A percentile compares a stretch with the other conserved stretches of the same genome.
These are phyloP conservation scores for Zoanthus gigantus DNA, from an alignment of 92 coral and sea anemone genomes.

Conservation along the genomic window DNA sequence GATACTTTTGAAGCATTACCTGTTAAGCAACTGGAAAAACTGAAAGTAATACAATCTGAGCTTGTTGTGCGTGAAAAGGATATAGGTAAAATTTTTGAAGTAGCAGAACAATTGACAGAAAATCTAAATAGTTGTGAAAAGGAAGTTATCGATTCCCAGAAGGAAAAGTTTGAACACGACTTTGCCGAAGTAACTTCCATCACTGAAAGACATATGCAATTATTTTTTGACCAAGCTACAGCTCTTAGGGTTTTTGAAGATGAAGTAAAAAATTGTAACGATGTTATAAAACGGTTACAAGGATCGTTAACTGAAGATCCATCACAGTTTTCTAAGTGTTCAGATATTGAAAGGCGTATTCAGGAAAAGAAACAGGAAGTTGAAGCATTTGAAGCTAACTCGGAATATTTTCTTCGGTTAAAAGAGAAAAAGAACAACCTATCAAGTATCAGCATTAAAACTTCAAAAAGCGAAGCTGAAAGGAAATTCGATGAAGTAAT, in stretches of 20 bases:
- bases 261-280: slow-evolving; percentile 59
- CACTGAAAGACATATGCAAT: slow-evolving; percentile 12
- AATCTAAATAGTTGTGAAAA: slow-evolving; percentile 59
- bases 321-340: slow-evolving; percentile 35
- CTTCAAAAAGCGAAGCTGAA: slow-evolving; percentile 41
- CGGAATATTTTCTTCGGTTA: slow-evolving; percentile 16
- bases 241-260: slow-evolving; percentile 59
- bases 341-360: slow-evolving; percentile 69
- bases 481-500: slow-evolving; percentile 55
- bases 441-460: neutral
- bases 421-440: slow-evolving; percentile 17
- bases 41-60: slow-evolving; percentile 25
- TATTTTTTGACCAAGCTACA: slow-evolving; percentile 30
- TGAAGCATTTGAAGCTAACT: slow-evolving; percentile 50
- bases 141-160: slow-evolving; percentile 41
- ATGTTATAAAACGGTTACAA: slow-evolving; percentile 52
- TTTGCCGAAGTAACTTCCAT: slow-evolving; percentile 47
- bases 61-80: slow-evolving; percentile 32
- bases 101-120: slow-evolving; percentile 47
- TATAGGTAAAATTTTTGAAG: slow-evolving; percentile 41
- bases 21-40: slow-evolving; percentile 15
- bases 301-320: slow-evolving; percentile 47
- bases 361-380: slow-evolving; percentile 61
- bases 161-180: slow-evolving; percentile 22
- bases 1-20: slow-evolving; percentile 24